phyloP scores from a whole-genome alignment of 2,113 vertebrate species.

The Mesitornis unicolor region DNA sequence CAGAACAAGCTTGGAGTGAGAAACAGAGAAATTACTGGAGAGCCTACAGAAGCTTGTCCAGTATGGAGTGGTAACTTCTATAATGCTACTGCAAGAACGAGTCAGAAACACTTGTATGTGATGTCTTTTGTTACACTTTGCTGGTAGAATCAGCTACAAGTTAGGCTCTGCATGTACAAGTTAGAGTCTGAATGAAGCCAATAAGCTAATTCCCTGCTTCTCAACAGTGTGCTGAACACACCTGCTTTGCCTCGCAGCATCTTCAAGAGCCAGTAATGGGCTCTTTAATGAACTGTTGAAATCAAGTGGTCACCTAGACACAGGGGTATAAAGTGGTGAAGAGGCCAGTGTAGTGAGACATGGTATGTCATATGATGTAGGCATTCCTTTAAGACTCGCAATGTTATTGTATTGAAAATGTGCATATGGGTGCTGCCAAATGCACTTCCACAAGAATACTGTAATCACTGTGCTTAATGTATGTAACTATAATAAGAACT shows the following conservation, averaged over 20 bases:
- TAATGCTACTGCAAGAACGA: not conserved
- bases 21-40: not conserved
- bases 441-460: not conserved
- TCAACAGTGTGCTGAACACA: not conserved
- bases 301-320: not conserved
- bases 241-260: not conserved
- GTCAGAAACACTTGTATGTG: not conserved
- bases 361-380: accelerated
- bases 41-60: not conserved
- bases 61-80: not conserved
- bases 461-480: not conserved
- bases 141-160: not conserved
- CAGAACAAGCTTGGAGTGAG: not conserved
- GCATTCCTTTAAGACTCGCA: not conserved
- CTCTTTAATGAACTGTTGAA: not conserved
- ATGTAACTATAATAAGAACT: not conserved
- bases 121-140: not conserved
- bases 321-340: not conserved
- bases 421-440: not conserved
- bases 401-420: not conserved
- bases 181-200: not conserved
- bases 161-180: not conserved
- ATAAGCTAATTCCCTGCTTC: not conserved
- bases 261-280: not conserved
- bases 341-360: not conserved